Percentiles rank a stretch among this genome's conserved stretches.
phyloP scores from a whole-genome alignment of 2,888 invertebrate species.

The Cacoxenus indagator region DNA sequence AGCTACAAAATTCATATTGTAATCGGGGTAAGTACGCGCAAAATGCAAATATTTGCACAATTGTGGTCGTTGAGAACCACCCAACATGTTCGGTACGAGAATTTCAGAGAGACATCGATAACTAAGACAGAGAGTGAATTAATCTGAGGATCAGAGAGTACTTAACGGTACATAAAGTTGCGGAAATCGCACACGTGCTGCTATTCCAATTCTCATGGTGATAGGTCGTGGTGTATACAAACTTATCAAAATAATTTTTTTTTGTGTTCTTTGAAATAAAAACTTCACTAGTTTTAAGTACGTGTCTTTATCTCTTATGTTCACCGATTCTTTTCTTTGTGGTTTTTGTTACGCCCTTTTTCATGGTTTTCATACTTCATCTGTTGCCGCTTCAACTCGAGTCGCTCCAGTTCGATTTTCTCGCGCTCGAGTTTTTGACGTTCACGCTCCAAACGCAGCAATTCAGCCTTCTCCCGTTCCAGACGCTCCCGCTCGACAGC shows the following conservation, averaged over 20 bases:
- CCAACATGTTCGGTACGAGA: not conserved
- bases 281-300: too few species aligned
- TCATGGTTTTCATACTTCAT: conserved; percentile 73
- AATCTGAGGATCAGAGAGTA: not conserved
- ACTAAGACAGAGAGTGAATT: too few species aligned
- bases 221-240: too few species aligned
- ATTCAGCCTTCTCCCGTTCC: conserved; percentile 89
- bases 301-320: not conserved
- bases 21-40: conserved; percentile 29
- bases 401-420: conserved; percentile 82
- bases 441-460: conserved; percentile 86
- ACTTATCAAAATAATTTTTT: conserved; percentile 15
- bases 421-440: conserved; percentile 84
- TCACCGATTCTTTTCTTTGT: conserved; percentile 22
- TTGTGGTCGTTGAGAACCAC: not conserved
- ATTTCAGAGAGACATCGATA: not conserved
- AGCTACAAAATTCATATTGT: conserved; percentile 29
- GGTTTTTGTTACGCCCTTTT: conserved; percentile 38
- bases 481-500: conserved; percentile 88
- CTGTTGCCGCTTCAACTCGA: conserved; percentile 87
- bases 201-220: conserved; percentile 3
- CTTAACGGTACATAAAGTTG: conserved; percentile 17
- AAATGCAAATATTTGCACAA: conserved; percentile 16
- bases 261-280: not conserved
- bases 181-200: conserved; percentile 2